Evolutionary conservation across 2,113 vertebrate genomes (phyloP), one percentile per base, ranked within the genome.

Genomic region (Gymnobelideus leadbeateri): DNA sequence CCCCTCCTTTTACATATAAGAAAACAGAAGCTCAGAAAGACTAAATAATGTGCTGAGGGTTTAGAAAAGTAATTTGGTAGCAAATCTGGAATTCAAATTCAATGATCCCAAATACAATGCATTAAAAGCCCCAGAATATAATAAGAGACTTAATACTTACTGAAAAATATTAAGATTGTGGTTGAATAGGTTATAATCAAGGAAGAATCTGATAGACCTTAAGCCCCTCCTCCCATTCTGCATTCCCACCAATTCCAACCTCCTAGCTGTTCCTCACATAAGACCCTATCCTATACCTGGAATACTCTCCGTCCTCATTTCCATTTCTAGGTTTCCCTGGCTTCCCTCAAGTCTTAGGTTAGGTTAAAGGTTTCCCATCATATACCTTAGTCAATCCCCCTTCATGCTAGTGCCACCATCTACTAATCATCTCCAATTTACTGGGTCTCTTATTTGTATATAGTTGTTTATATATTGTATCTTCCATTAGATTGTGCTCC

Each of bases 11-110:
- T n/a, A 26, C 0, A 90, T 46, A 28, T n/a, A 61, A 21, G 24
- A 24, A 31, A 2, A 5, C 12, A 5, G 53, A 28, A 28, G n/a
- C 2, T 50, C 46, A 31, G 52, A 51, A 51, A 91, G 51, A 12
- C 3, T 47, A 0, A 21, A n/a, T 1, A 14, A 21, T 0, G 26
- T 5, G 26, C 23, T 8, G 43, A 68, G 31, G 1, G 6, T 43
- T n/a, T 43, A n/a, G 43, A n/a, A 77, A 77, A 43, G 9, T 77
- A 68, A 21, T n/a, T 77, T 43, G 19, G n/a, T 84, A 84, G n/a
- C n/a, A 84, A 23, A 43, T 84, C 23, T 84, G 68, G 37, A 8
- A n/a, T 43, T 43, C n/a, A 43, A 84, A 84, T 84, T 43, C 31
- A 77, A 25, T 77, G 14, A 77, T n/a, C 68, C 19, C 68, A 84